A percentile compares a stretch with the other conserved stretches of the same genome.
Evolutionary conservation across 2,113 vertebrate species (phyloP).

Genomic region (Suricata suricatta): DNA sequence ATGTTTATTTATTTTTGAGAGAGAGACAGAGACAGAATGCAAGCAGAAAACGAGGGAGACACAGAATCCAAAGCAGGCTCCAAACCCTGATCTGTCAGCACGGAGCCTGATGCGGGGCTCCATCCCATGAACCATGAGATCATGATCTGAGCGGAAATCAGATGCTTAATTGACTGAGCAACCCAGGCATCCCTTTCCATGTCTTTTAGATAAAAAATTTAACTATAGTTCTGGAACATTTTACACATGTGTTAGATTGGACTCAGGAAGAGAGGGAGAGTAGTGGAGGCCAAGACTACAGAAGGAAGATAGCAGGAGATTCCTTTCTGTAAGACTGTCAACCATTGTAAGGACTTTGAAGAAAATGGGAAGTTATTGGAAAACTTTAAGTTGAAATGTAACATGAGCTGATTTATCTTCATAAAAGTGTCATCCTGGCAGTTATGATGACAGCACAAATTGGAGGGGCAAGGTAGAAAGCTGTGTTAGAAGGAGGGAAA

Average conservation of each 20-base stretch:
- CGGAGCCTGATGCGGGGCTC: no score
- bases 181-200: no score
- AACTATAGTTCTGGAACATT: background rate
- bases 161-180: no score
- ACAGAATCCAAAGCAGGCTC: no score
- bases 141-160: no score
- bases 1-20: no score
- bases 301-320: background rate
- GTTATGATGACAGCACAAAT: background rate
- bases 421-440: background rate
- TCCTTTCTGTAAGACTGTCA: background rate
- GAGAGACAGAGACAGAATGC: no score
- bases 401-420: background rate
- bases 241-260: background rate
- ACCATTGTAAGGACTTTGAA: background rate
- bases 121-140: no score
- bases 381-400: conserved; percentile 2
- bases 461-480: background rate
- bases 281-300: background rate
- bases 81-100: no score
- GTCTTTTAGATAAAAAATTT: background rate
- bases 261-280: background rate
- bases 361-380: background rate
- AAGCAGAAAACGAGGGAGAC: no score
- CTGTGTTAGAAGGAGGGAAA: background rate